Evolutionary conservation across 2,888 invertebrate genomes (phyloP).

Genomic region (Pterobdella sp.): DNA sequence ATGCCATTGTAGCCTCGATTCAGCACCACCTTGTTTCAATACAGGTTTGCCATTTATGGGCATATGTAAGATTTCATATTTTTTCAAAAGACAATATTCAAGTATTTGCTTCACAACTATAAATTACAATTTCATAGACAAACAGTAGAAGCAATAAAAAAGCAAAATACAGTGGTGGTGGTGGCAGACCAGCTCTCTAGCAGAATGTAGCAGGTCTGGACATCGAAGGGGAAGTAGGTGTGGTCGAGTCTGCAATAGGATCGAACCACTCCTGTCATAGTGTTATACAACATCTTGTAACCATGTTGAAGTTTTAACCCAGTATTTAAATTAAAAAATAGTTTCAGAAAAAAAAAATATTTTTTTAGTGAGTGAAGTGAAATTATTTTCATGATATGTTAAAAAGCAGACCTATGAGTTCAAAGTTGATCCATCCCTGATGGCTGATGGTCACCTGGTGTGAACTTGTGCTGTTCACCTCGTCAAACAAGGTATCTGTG

Average conservation of each 20-base stretch:
- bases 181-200: conserved; percentile 12
- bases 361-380: not conserved
- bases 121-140: not conserved
- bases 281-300: no score
- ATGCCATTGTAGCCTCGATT: not conserved
- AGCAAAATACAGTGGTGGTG: not conserved
- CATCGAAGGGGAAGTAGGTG: conserved; percentile 18
- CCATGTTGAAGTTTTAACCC: no score
- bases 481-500: not conserved
- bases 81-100: no score
- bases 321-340: no score
- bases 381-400: not conserved
- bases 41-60: no score
- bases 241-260: conserved; percentile 10
- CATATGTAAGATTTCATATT: no score
- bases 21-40: not conserved
- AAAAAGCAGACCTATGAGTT: not conserved
- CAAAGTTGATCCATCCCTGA: not conserved
- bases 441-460: not conserved
- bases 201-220: conserved; percentile 15
- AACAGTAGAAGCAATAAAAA: not conserved
- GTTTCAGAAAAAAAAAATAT: no score
- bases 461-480: conserved; percentile 7
- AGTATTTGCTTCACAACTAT: no score
- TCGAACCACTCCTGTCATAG: not conserved